A percentile compares a stretch with the other conserved stretches of the same genome.
phyloP scores from a whole-genome alignment of 2,888 invertebrate species.

The Parochlus steinenii region DNA sequence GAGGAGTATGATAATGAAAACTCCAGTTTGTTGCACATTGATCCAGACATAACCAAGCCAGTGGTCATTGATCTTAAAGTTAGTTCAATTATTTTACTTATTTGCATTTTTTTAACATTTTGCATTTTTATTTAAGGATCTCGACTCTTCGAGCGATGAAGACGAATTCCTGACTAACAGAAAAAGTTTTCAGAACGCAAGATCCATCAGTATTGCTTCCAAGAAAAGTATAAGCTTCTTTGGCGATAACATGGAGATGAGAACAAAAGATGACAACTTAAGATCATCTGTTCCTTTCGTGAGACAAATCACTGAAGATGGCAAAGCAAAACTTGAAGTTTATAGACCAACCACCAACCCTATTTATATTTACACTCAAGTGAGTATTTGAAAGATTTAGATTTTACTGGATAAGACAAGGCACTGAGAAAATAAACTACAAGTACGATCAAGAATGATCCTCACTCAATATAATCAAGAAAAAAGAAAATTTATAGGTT shows the following conservation, averaged over 20 bases:
- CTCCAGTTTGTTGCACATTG: constrained; percentile 25
- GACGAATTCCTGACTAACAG: constrained; percentile 39
- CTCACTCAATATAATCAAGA: too few species aligned
- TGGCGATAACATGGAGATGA: constrained; percentile 14
- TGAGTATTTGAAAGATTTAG: constrained; percentile 18
- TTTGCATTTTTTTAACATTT: neutral
- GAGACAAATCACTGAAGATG: constrained; percentile 41
- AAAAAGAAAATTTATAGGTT: too few species aligned
- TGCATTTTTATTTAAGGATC: constrained; percentile 7
- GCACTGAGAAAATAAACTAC: too few species aligned
- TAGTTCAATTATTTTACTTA: neutral
- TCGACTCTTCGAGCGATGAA: constrained; percentile 27
- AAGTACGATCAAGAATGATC: too few species aligned
- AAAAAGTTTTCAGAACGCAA: constrained; percentile 42
- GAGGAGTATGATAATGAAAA: constrained; percentile 26
- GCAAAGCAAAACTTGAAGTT: constrained; percentile 38
- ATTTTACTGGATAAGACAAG: neutral
- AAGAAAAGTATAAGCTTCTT: constrained; percentile 30
- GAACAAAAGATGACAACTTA: constrained; percentile 40
- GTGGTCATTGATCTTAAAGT: constrained; percentile 28
- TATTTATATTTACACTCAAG: constrained; percentile 33
- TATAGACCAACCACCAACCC: constrained; percentile 40
- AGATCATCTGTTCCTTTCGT: constrained; percentile 43
- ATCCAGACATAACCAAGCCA: constrained; percentile 28
- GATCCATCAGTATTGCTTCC: constrained; percentile 44